Conservation (phyloP, 2,888 invertebrate species). For the Augiades crinisus region DNA sequence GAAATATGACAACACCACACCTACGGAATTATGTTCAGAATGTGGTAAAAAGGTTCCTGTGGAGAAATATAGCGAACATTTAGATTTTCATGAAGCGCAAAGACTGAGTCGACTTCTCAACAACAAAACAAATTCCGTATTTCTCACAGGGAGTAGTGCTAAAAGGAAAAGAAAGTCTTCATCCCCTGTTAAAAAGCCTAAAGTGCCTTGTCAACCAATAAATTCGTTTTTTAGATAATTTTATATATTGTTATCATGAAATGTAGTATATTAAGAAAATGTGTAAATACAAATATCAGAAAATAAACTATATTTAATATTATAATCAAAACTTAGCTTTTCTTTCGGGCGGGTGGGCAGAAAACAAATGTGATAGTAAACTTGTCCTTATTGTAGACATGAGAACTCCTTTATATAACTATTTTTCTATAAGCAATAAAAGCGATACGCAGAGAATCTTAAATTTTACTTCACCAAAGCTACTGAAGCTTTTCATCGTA, state of each 20-base stretch:
- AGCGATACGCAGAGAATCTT: no score
- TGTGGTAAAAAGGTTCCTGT: conserved; percentile 84
- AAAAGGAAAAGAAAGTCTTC: conserved; percentile 63
- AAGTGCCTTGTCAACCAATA: conserved; percentile 65
- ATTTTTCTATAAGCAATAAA: no score
- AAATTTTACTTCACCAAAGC: no score
- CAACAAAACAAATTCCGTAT: conserved; percentile 43
- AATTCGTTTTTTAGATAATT: conserved; percentile 61
- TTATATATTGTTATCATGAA: not conserved
- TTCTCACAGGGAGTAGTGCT: conserved; percentile 33
- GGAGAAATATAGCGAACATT: conserved; percentile 86
- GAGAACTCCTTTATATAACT: no score
- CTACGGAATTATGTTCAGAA: conserved; percentile 82
- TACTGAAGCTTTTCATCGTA: no score
- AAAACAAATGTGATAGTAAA: no score
- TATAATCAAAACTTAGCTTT: no score
- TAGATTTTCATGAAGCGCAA: conserved; percentile 93
- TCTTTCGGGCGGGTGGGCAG: no score
- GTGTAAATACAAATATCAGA: no score
- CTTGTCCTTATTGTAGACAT: no score
- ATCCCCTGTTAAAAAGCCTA: conserved; percentile 59
- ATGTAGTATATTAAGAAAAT: not conserved
- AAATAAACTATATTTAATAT: no score
- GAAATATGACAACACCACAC: conserved; percentile 58
- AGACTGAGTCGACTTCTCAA: conserved; percentile 86